Conservation (phyloP, 2,797 vertebrate genomes). For the Artibeus jamaicensis region DNA sequence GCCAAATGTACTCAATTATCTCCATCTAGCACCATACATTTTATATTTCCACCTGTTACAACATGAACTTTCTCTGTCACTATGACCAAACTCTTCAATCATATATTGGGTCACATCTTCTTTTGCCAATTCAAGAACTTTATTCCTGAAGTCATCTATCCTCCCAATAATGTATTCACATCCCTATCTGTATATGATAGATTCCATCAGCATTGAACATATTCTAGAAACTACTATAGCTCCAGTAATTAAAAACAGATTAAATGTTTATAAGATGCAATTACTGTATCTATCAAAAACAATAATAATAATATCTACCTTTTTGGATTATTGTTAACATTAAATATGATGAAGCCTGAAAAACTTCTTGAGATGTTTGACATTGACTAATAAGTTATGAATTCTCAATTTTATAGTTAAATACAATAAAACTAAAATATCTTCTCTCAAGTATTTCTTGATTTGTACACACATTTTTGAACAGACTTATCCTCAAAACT, state of each 20-base stretch:
- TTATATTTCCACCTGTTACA: neutral
- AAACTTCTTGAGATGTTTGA: slow-evolving; percentile 8
- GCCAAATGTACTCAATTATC: neutral
- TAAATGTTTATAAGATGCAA: slow-evolving; percentile 17
- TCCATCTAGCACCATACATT: neutral
- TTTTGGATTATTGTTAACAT: slow-evolving; percentile 15
- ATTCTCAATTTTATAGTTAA: neutral
- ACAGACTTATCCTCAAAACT: neutral
- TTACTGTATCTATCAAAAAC: slow-evolving; percentile 28
- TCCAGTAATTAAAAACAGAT: slow-evolving; percentile 24
- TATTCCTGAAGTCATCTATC: neutral
- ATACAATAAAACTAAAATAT: slow-evolving; percentile 15
- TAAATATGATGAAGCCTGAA: slow-evolving; percentile 36
- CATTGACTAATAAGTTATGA: slow-evolving; percentile 27
- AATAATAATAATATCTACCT: neutral
- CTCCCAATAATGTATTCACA: neutral
- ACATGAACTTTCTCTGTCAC: neutral
- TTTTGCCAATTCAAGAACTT: neutral
- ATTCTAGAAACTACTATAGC: neutral
- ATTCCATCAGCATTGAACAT: neutral
- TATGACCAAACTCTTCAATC: neutral
- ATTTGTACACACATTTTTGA: neutral
- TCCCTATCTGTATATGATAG: neutral
- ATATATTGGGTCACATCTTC: neutral
- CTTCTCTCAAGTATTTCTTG: neutral